Base-by-base conservation (phyloP, 2,113 vertebrate genomes). In the Chelonoidis abingdonii region DNA sequence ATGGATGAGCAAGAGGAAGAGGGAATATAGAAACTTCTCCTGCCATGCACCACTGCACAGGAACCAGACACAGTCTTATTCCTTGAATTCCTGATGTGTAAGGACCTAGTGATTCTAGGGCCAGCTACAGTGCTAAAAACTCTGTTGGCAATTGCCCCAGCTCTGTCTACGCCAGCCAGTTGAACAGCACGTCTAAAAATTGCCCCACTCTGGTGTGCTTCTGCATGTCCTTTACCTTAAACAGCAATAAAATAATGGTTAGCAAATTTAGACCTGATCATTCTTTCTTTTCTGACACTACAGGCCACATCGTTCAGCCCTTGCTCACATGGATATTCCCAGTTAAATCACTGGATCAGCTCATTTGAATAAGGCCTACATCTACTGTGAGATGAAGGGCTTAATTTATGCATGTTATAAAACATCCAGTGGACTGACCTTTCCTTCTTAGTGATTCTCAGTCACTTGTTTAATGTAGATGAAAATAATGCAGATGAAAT, bases 381-480 rank as follows among this genome's bases (percentile, higher is more conserved):
- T 22, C 47, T 69, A 0, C 5, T 85, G 25, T 50, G 83, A 85
- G 90, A 78, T 31, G 12, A 83, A 87, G 52, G 25, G 5, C 84
- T 78, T 85, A 31, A 38, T 5, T 88, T 25, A 2, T 2, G 8
- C 14, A 31, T 72, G 1, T 4, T 80, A 78, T 79, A 95, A 38
- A 76, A 24, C 21, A 27, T n/a, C 3, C 14, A 25, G 3, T 47
- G 1, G 4, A 11, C 1, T 38, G 6, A 0, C 1, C 81, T 87
- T 79, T 44, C 87, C 16, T 7, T 75, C 41, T 50, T 69, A 3
- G 4, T 4, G 27, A 3, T 31, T 13, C 72, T 4, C 10, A 4
- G 59, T 47, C 14, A 80, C 65, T 2, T 65, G 22, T 82, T 76
- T 57, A 94, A 10, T 0, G 22, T 62, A 92, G 38, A 2, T 65